Percentiles rank a stretch among this genome's conserved stretches.
phyloP scores from a whole-genome alignment of 1,140 invertebrate genomes.

The Pseudomyrmex concolor region DNA sequence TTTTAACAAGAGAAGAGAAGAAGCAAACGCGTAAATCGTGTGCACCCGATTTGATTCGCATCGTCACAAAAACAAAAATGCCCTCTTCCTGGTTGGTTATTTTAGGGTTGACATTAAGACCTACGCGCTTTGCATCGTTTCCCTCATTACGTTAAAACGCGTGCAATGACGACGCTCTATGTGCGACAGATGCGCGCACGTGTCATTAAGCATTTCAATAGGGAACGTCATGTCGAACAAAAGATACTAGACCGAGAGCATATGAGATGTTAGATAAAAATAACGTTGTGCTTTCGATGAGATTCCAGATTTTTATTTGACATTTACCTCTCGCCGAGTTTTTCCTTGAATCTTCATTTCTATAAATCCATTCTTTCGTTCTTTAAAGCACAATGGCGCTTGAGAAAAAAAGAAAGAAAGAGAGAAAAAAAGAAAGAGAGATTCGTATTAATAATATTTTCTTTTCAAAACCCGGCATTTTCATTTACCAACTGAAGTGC shows the following conservation, averaged over 20 bases:
- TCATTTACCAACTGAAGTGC: slow-evolving; percentile 30
- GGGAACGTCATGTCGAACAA: slow-evolving; percentile 17
- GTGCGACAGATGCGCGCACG: slow-evolving; percentile 19
- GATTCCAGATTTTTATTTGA: slow-evolving; percentile 47
- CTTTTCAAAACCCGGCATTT: slow-evolving; percentile 41
- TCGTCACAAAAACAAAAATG: neutral
- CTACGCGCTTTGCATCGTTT: slow-evolving; percentile 33
- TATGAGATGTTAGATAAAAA: slow-evolving; percentile 62
- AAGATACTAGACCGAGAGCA: slow-evolving; percentile 19
- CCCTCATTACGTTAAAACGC: slow-evolving; percentile 32
- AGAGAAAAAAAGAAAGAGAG: slow-evolving; percentile 2
- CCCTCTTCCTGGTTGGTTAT: slow-evolving; percentile 7
- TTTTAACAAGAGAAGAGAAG: slow-evolving; percentile 23
- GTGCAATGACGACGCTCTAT: neutral
- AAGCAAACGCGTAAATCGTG: neutral
- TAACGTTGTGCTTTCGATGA: slow-evolving; percentile 63
- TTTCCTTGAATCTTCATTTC: slow-evolving; percentile 72
- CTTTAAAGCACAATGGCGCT: slow-evolving; percentile 70
- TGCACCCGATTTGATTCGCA: neutral
- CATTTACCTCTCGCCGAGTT: slow-evolving; percentile 16
- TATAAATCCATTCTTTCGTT: slow-evolving; percentile 72
- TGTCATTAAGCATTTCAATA: slow-evolving; percentile 46
- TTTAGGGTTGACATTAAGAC: slow-evolving; percentile 53
- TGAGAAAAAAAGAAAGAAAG: neutral
- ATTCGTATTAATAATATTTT: slow-evolving; percentile 76